Evolutionary conservation across 2,113 vertebrate species (phyloP).

Genomic region (Ramphastos sulfuratus): DNA sequence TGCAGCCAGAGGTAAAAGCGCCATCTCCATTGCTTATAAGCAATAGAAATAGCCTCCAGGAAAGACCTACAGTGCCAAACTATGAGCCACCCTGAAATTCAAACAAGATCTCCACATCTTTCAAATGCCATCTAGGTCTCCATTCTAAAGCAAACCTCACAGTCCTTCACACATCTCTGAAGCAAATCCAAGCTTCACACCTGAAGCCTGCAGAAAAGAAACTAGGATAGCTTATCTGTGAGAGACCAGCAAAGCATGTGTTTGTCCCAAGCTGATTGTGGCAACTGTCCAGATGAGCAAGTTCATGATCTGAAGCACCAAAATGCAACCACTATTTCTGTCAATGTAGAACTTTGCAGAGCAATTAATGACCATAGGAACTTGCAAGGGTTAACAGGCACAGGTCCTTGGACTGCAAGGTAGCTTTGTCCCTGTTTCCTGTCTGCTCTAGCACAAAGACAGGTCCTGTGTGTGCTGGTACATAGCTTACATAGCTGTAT

Average conservation of each 20-base stretch:
- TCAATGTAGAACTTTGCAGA: background rate
- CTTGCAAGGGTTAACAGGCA: background rate
- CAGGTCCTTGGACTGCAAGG: background rate
- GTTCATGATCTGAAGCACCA: background rate
- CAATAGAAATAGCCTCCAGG: background rate
- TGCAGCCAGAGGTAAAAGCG: background rate
- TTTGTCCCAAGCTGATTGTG: background rate
- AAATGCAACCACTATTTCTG: background rate
- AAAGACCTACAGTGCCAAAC: background rate
- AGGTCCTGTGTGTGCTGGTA: background rate
- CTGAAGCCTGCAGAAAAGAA: background rate
- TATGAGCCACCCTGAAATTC: background rate
- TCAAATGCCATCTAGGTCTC: background rate
- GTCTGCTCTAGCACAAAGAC: background rate
- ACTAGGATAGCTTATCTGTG: background rate
- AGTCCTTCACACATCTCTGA: background rate
- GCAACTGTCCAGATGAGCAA: background rate
- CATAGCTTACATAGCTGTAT: accelerated
- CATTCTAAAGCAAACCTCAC: background rate
- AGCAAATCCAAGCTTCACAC: background rate
- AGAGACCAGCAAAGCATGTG: background rate
- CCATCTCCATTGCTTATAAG: background rate
- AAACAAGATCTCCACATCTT: background rate
- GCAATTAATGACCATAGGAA: background rate
- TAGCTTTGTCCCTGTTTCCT: background rate